Evolutionary conservation across 2,113 vertebrate genomes (phyloP).

Genomic region (Campylomormyrus tamandua): DNA sequence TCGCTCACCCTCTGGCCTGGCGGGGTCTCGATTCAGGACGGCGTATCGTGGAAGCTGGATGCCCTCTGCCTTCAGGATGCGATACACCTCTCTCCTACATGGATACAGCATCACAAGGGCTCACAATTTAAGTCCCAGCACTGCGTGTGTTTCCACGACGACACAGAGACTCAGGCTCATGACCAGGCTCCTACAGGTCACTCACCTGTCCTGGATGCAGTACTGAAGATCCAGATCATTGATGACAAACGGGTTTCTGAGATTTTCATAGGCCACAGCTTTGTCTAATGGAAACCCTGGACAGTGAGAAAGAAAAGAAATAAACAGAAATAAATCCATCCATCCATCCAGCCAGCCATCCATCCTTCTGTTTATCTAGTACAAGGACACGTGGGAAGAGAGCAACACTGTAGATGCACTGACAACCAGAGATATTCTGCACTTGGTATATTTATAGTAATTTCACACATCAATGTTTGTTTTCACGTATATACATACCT

Average conservation of each 20-base stretch:
- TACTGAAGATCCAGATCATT: conserved; percentile 88
- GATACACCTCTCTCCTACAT: conserved; percentile 76
- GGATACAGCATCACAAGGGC: background rate
- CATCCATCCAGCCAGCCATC: background rate
- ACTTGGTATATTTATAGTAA: background rate
- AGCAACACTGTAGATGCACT: background rate
- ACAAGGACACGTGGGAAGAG: background rate
- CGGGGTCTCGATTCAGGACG: conserved; percentile 78
- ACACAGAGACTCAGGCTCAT: background rate
- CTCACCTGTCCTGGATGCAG: conserved; percentile 83
- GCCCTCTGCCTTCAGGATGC: conserved; percentile 78
- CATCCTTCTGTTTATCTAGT: background rate
- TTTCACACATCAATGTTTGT: background rate
- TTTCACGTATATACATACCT: background rate
- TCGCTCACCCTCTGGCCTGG: conserved; percentile 73
- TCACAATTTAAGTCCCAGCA: background rate
- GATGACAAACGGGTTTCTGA: conserved; percentile 84
- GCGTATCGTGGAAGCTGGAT: conserved; percentile 82
- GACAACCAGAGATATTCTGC: background rate
- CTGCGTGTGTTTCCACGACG: background rate
- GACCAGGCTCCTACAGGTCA: background rate
- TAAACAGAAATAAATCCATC: conserved; percentile 17
- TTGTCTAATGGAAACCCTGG: conserved; percentile 86
- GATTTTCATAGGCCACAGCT: conserved; percentile 83
- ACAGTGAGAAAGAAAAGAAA: conserved; percentile 37